These are phyloP conservation scores for Biston stratarius DNA, from an alignment of 2,888 invertebrate species.

Conservation along the genomic window DNA sequence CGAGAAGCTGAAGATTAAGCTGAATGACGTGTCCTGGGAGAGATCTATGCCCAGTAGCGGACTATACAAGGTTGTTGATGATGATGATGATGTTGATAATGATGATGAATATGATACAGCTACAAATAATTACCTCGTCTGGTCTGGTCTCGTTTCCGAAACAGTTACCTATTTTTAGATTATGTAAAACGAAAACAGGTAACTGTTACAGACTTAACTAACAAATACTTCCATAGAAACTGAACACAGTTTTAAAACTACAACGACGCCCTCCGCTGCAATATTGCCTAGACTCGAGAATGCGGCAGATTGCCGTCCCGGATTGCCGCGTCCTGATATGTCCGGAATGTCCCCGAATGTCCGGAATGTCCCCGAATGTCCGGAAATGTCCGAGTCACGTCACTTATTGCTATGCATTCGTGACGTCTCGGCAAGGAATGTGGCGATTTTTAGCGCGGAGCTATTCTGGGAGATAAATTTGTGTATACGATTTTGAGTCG, in stretches of 20 bases:
- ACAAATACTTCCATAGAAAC: slow-evolving; percentile 27
- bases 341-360: slow-evolving; percentile 64
- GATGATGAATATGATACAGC: too few relatives aligned
- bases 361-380: slow-evolving; percentile 62
- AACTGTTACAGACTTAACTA: too few relatives aligned
- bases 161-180: too few relatives aligned
- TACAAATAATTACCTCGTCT: too few relatives aligned
- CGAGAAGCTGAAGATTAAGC: too few relatives aligned
- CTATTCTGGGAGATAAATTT: slow-evolving; percentile 42
- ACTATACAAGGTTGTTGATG: too few relatives aligned
- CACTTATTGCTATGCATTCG: slow-evolving; percentile 82
- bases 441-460: slow-evolving; percentile 66
- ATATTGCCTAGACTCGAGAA: slow-evolving; percentile 52
- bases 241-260: neutral
- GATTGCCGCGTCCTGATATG: slow-evolving; percentile 34
- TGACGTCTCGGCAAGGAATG: slow-evolving; percentile 67
- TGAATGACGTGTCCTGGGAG: too few relatives aligned
- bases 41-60: too few relatives aligned
- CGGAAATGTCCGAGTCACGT: slow-evolving; percentile 80
- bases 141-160: too few relatives aligned
- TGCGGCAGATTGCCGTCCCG: slow-evolving; percentile 75
- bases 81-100: too few relatives aligned
- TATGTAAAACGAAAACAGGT: too few relatives aligned
- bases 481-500: slow-evolving; percentile 12
- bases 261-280: slow-evolving; percentile 23